Conservation (phyloP, 2,888 invertebrate genomes). For the Lordiphosa andalusiaca region DNA sequence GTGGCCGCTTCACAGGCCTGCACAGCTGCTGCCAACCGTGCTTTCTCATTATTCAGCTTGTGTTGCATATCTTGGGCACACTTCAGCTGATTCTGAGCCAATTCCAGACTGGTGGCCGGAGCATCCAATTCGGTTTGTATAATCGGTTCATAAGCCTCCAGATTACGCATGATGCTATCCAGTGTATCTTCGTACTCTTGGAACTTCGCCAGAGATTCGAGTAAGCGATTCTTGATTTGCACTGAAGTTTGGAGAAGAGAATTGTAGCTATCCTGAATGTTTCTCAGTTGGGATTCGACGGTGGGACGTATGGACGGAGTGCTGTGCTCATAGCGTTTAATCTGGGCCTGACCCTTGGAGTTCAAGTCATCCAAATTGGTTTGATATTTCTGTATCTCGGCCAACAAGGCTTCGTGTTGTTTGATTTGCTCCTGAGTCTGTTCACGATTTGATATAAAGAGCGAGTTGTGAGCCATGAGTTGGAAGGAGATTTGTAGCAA, state of each 20-base stretch:
- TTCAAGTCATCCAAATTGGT: conserved; percentile 89
- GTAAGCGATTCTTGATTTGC: conserved; percentile 92
- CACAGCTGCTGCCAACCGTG: conserved; percentile 90
- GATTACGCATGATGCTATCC: conserved; percentile 90
- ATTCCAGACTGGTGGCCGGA: conserved; percentile 87
- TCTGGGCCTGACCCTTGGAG: conserved; percentile 90
- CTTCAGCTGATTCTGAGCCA: conserved; percentile 87
- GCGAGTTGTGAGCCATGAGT: conserved; percentile 96
- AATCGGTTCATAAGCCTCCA: conserved; percentile 89
- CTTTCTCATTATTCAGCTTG: conserved; percentile 93
- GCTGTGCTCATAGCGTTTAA: conserved; percentile 87
- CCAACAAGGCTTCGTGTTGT: conserved; percentile 89
- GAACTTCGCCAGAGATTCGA: conserved; percentile 94
- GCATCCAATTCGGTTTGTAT: conserved; percentile 88
- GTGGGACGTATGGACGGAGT: conserved; percentile 88
- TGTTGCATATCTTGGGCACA: conserved; percentile 90
- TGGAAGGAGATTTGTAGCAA: conserved; percentile 95
- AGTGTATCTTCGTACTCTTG: conserved; percentile 95
- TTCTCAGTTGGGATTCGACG: conserved; percentile 91
- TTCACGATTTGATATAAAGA: conserved; percentile 94
- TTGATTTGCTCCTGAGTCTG: conserved; percentile 94
- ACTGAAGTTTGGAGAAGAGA: conserved; percentile 92
- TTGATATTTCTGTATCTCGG: conserved; percentile 92
- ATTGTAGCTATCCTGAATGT: conserved; percentile 96
- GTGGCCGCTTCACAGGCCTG: conserved; percentile 96